Evolutionary conservation across 2,888 invertebrate genomes (phyloP).

Genomic region (Ommatoiulus sabulosus): DNA sequence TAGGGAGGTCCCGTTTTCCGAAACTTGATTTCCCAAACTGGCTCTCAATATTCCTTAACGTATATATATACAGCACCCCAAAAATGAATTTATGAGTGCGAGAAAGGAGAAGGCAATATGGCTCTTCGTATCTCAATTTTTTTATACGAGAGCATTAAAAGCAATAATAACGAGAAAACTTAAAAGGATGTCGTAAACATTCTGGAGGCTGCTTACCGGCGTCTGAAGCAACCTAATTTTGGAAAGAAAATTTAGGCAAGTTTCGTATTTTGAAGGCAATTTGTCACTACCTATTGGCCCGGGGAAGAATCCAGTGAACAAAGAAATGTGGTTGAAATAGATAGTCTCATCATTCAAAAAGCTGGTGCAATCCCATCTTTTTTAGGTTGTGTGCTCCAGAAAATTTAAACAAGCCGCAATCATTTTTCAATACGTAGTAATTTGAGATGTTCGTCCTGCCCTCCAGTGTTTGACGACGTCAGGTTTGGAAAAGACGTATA

Average conservation of each 20-base stretch:
- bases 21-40: constrained; percentile 41
- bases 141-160: not conserved
- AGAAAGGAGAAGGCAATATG: not conserved
- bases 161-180: not conserved
- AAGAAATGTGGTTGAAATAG: not conserved
- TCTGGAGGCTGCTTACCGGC: not conserved
- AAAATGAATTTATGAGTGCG: not conserved
- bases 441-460: no score
- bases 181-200: not conserved
- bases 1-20: not conserved
- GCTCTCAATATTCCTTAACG: constrained; percentile 21
- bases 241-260: not conserved
- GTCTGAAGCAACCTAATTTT: not conserved
- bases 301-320: not conserved
- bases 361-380: no score
- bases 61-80: not conserved
- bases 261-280: not conserved
- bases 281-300: not conserved
- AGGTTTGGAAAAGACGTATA: no score
- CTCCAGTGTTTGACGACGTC: no score
- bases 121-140: not conserved
- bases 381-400: no score
- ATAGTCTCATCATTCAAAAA: no score
- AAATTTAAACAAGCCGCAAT: no score
- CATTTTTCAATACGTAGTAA: no score